phyloP scores from a whole-genome alignment of 2,888 invertebrate genomes.

The Eupithecia dodoneata region DNA sequence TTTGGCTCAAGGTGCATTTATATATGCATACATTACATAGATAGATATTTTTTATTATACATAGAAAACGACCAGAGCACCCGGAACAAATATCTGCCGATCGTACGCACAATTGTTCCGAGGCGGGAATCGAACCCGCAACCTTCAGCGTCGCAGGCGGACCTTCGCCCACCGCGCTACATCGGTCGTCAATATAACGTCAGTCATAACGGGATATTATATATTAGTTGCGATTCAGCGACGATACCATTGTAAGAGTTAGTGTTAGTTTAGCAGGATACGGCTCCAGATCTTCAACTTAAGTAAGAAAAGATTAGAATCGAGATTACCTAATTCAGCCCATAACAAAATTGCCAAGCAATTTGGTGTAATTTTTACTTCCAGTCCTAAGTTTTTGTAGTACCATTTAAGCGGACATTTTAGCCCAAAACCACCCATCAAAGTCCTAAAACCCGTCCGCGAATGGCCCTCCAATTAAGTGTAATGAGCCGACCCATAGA shows the following conservation, averaged over 20 bases:
- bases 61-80: too few relatives aligned
- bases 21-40: too few relatives aligned
- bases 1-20: too few relatives aligned
- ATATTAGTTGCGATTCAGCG: not conserved
- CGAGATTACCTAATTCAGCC: conserved; percentile 14
- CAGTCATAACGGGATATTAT: too few relatives aligned
- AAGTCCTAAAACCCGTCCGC: conserved; percentile 71
- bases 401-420: conserved; percentile 67
- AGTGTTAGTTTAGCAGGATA: not conserved
- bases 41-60: too few relatives aligned
- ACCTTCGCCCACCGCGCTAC: too few relatives aligned
- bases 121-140: too few relatives aligned
- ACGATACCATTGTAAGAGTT: not conserved
- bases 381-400: conserved; percentile 66
- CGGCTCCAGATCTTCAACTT: not conserved
- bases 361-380: conserved; percentile 53
- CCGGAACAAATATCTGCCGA: too few relatives aligned
- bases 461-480: conserved; percentile 82
- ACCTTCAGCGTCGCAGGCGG: too few relatives aligned
- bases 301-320: conserved; percentile 5
- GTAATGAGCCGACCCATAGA: conserved; percentile 75
- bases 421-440: conserved; percentile 69
- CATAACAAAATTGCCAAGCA: conserved; percentile 22
- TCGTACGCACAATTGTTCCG: too few relatives aligned
- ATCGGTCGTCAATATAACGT: too few relatives aligned